Evolutionary conservation across 2,797 vertebrate genomes (phyloP).

Genomic region (Lithobates pipiens): DNA sequence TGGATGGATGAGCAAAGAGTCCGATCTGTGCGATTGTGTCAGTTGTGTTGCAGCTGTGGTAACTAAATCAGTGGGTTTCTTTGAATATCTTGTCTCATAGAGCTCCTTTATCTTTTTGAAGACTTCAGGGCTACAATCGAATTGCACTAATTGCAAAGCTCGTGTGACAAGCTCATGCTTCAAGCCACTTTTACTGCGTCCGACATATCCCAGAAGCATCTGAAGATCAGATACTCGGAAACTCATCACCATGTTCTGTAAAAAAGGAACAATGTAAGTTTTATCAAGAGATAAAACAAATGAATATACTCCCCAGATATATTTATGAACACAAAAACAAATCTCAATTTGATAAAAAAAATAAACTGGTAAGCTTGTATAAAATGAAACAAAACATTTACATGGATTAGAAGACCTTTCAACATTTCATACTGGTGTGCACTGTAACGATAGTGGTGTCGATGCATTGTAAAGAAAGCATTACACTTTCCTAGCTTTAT

Average conservation of each 20-base stretch:
- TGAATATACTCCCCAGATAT: too few species aligned
- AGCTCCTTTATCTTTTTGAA: conserved; percentile 98
- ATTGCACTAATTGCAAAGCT: conserved; percentile 94
- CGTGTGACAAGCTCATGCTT: conserved; percentile 97
- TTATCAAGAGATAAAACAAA: too few species aligned
- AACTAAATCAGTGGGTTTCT: conserved; percentile 81
- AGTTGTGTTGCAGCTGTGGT: conserved; percentile 67
- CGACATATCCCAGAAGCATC: conserved; percentile 96
- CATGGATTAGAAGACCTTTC: too few species aligned
- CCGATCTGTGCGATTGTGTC: conserved; percentile 69
- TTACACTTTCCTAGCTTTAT: too few species aligned
- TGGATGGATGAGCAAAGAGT: conserved; percentile 71
- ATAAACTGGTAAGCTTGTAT: too few species aligned
- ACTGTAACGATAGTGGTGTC: too few species aligned
- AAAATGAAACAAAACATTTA: too few species aligned
- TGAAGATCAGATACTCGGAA: conserved; percentile 99
- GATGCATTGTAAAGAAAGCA: too few species aligned
- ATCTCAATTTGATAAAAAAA: too few species aligned
- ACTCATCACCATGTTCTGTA: conserved; percentile 98
- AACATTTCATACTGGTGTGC: too few species aligned
- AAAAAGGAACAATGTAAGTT: conserved; percentile 7
- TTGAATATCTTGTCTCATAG: conserved; percentile 94
- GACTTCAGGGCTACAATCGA: conserved; percentile 96
- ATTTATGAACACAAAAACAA: too few species aligned
- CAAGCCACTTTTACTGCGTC: conserved; percentile 97